Evolutionary conservation across 2,888 invertebrate species (phyloP), one percentile per base, ranked within the genome.

Genomic region (Brachypalpus laphriformis): DNA sequence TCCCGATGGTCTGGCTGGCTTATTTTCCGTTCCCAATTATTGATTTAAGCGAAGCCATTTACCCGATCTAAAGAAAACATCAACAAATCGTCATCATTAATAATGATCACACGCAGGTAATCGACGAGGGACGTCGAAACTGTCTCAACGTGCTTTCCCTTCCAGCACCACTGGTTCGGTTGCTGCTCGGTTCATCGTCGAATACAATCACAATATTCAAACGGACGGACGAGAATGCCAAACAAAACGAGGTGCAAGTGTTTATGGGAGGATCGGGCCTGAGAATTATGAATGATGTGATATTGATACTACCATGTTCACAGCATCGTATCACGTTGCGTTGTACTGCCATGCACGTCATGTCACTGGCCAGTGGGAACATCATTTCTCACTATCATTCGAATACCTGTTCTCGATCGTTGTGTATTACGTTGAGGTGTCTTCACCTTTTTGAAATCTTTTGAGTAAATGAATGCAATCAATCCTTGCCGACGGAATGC

Each of bases 11-110:
- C 75, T 81, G 75, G 5, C 28, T 51, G 65, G 85, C 57, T 85
- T 76, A 81, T 76, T 81, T 81, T 81, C 59, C 80, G 37, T 70
- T 75, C 57, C 75, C 85, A 85, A 81, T 85, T 85, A 85, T 85
- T 81, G 81, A 85, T 81, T 85, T 85, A 85, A 80, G 77, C 74
- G 87, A 88, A 87, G 88, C 87, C 87, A 89, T 89, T 88, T 89
- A 89, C 87, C 89, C 89, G 89, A 90, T 89, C 89, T 90, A 90
- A 90, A 89, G 89, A 89, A 91, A 90, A 90, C 90, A 90, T 90
- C 91, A 90, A 90, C 90, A 90, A 91, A 91, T 90, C 91, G 91
- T 90, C 90, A 90, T 90, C 91, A 91, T 90, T 90, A 90, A 90
- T 90, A 90, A 90, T 89, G 89, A 90, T 91, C 90, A 90, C 89